Evolutionary conservation across 2,888 invertebrate species (phyloP).

Genomic region (Nemotelus pantherinus): DNA sequence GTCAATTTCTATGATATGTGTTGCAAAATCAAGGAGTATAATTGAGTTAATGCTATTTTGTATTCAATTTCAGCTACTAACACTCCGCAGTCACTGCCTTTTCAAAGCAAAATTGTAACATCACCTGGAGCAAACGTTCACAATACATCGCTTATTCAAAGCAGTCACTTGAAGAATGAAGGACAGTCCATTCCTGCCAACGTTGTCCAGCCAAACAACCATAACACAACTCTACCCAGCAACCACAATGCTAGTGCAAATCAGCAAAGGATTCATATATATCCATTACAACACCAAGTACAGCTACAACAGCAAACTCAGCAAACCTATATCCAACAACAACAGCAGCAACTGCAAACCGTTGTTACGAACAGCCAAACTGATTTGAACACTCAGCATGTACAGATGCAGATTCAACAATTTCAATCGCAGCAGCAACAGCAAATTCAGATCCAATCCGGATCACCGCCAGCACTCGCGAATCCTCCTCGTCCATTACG

Average conservation of each 20-base stretch:
- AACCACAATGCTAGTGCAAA: conserved; percentile 49
- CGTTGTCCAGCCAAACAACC: conserved; percentile 63
- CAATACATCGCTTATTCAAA: conserved; percentile 35
- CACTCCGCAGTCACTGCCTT: conserved; percentile 13
- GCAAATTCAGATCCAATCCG: conserved; percentile 47
- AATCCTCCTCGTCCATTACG: conserved; percentile 6
- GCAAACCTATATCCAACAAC: conserved; percentile 47
- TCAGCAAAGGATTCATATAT: conserved; percentile 59
- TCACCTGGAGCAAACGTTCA: conserved; percentile 44
- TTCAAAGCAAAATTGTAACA: conserved; percentile 17
- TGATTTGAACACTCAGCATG: conserved; percentile 44
- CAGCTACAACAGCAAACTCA: conserved; percentile 46
- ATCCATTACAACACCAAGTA: conserved; percentile 61
- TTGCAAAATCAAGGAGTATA: too few species aligned
- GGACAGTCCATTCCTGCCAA: conserved; percentile 59
- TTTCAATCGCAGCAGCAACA: conserved; percentile 46
- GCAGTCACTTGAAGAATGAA: conserved; percentile 51
- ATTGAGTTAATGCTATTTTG: background rate
- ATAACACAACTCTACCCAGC: conserved; percentile 54
- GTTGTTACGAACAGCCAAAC: conserved; percentile 49
- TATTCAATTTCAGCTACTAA: background rate
- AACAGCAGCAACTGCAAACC: conserved; percentile 51
- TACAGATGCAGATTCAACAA: conserved; percentile 50
- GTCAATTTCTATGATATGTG: background rate
- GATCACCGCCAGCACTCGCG: background rate